These are phyloP conservation scores for Eugnorisma glareosa DNA, from an alignment of 2,888 invertebrate genomes.

Conservation along the genomic window DNA sequence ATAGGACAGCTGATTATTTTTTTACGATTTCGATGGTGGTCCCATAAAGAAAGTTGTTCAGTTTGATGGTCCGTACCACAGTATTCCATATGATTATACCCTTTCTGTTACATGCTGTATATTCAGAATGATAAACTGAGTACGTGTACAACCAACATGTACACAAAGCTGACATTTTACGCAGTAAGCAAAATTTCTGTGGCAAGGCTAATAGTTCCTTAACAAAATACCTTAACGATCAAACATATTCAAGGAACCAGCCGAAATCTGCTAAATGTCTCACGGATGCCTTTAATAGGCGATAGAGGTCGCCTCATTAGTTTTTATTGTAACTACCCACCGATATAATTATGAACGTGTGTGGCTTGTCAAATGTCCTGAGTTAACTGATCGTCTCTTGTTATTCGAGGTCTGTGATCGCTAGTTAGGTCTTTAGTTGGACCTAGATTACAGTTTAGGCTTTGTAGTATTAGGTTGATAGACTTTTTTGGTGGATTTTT, in stretches of 20 bases:
- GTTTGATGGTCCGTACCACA: no score
- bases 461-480: background rate
- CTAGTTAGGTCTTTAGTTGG: constrained; percentile 17
- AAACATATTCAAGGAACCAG: constrained; percentile 54
- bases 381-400: constrained; percentile 12
- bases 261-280: constrained; percentile 73
- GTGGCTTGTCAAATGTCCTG: constrained; percentile 59
- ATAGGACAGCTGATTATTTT: no score
- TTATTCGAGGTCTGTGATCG: constrained; percentile 1
- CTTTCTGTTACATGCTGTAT: no score
- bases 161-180: no score
- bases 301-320: constrained; percentile 79
- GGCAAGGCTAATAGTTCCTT: background rate
- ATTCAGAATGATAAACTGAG: no score
- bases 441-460: background rate
- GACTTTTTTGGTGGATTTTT: background rate
- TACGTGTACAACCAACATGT: no score
- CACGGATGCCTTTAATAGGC: constrained; percentile 79
- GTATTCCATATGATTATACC: no score
- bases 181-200: background rate
- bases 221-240: constrained; percentile 32
- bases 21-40: no score
- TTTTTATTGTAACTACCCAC: constrained; percentile 77
- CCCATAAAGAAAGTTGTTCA: no score
- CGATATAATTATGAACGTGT: constrained; percentile 78